Conservation (phyloP, 2,888 invertebrate species). For the Pheosia tremula region DNA sequence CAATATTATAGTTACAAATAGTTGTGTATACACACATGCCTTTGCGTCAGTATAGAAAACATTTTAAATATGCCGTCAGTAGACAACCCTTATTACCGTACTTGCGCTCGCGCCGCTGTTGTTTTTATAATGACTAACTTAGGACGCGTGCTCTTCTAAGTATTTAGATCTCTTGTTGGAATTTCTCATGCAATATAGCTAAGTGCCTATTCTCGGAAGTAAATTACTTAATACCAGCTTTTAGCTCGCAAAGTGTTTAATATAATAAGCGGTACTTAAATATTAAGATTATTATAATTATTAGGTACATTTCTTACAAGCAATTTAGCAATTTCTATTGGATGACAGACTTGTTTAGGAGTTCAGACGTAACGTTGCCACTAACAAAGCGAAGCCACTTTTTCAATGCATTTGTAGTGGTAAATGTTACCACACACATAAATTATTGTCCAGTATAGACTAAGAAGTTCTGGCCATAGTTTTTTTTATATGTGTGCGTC, state of each 20-base stretch:
- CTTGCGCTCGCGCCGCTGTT: conserved; percentile 25
- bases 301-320: too few relatives aligned
- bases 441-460: too few relatives aligned
- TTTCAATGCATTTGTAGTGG: too few relatives aligned
- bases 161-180: conserved; percentile 31
- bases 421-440: too few relatives aligned
- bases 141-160: conserved; percentile 30
- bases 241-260: background rate
- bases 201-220: conserved; percentile 12
- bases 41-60: background rate
- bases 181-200: conserved; percentile 27
- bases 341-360: too few relatives aligned
- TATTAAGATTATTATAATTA: background rate
- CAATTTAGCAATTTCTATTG: too few relatives aligned
- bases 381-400: too few relatives aligned
- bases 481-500: too few relatives aligned
- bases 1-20: too few relatives aligned
- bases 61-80: background rate
- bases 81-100: conserved; percentile 30
- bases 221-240: conserved; percentile 4
- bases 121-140: conserved; percentile 36
- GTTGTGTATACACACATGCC: too few relatives aligned
- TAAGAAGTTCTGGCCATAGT: too few relatives aligned
- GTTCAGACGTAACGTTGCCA: too few relatives aligned
- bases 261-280: background rate